Base-by-base conservation (phyloP, 2,113 vertebrate genomes). In the Motacilla alba region DNA sequence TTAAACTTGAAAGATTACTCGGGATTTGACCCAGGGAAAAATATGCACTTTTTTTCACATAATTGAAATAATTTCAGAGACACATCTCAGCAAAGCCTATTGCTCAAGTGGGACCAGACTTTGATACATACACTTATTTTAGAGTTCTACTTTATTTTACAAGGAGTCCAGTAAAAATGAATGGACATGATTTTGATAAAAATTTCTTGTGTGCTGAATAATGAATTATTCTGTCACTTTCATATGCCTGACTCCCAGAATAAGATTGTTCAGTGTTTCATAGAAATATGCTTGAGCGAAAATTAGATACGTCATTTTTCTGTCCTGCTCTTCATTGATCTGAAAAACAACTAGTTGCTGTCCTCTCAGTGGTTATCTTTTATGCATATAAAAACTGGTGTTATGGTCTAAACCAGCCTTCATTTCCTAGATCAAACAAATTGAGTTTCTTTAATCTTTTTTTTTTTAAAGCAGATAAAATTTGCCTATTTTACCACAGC, bases 211-310 rank as follows among this genome's bases (percentile, higher is more conserved):
- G 18, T 39, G n/a, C 8, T 87, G 69, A 94, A 89, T 91, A 91
- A 84, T 76, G 82, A 95, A 91, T 82, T 84, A 76, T 50, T 56
- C n/a, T 91, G 77, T 72, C 73, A 81, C 19, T 81, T 92, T 83
- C 73, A 33, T 55, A 80, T 70, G 39, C 19, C 35, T 68, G 60
- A 17, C 8, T 90, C 35, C 12, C 30, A 84, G 73, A 89, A 87
- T 68, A 64, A 94, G 33, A 52, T 53, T 84, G 50, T 49, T 89
- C 49, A 82, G 15, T 21, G 18, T 79, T 87, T 87, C 58, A 69
- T 46, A 12, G 44, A 91, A 92, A 66, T 28, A 12, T 66, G 5
- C 63, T 69, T 79, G 30, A 76, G 26, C 62, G 62, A 87, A 90
- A 96, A 93, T 93, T 66, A 93, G 87, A 62, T 69, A 49, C 0